These are phyloP conservation scores for Wiebesia pumilae DNA, from an alignment of 1,140 invertebrate genomes.

Conservation along the genomic window DNA sequence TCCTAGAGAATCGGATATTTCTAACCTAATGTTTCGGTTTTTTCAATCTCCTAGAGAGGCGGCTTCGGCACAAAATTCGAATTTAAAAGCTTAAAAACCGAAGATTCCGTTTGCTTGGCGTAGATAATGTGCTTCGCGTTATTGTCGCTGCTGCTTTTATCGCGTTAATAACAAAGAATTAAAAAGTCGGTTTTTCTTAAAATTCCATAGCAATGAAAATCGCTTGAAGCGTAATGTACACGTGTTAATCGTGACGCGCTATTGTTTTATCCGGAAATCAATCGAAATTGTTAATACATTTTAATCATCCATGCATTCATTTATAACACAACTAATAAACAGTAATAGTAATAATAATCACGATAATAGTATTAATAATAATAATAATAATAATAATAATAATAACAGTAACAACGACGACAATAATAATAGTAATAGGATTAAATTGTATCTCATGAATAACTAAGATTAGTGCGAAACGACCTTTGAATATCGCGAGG, in stretches of 20 bases:
- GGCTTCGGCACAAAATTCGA: no score
- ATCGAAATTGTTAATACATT: conserved; percentile 50
- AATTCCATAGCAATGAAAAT: conserved; percentile 35
- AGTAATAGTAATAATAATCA: conserved; percentile 8
- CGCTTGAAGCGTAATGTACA: conserved; percentile 4
- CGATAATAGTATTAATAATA: not conserved
- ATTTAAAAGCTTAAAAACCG: no score
- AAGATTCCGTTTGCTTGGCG: no score
- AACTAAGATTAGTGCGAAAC: not conserved
- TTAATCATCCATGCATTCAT: conserved; percentile 8
- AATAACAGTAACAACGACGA: no score
- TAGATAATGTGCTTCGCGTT: no score
- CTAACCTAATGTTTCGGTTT: not conserved
- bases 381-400: no score
- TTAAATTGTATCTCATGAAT: not conserved
- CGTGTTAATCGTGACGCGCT: conserved; percentile 2
- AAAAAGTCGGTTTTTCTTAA: not conserved
- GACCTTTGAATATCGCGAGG: not conserved
- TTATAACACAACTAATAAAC: not conserved
- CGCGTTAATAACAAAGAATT: no score
- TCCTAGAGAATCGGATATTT: not conserved
- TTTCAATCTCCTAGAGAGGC: no score
- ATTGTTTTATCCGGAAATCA: conserved; percentile 47
- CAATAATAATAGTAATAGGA: no score
- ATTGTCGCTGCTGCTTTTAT: no score